These are phyloP conservation scores for mouse (Mus musculus) DNA, from an alignment of 2,113 vertebrate genomes.

Conservation along the genomic window DNA sequence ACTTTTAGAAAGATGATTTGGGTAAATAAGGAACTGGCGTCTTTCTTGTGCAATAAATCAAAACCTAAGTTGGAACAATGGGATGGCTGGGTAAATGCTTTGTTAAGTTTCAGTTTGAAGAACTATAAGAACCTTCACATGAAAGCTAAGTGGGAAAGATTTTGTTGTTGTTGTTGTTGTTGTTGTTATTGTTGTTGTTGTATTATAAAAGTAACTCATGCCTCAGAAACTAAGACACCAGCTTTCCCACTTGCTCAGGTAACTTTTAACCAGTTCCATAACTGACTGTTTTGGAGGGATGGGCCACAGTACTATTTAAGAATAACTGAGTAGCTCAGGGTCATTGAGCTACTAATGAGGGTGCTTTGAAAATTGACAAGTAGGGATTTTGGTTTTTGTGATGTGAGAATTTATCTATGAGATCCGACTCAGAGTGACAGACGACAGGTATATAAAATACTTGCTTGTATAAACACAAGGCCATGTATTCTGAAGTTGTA, in stretches of 20 bases:
- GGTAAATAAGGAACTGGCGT: neutral
- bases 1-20: neutral
- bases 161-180: neutral
- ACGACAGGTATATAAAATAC: neutral
- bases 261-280: neutral
- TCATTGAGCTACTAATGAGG: neutral
- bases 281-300: neutral
- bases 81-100: neutral
- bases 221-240: slow-evolving; percentile 12
- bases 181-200: neutral
- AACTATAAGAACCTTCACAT: neutral
- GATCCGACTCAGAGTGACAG: neutral
- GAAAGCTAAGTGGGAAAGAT: neutral
- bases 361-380: neutral
- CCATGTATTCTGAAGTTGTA: neutral
- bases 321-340: neutral
- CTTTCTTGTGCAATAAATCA: neutral
- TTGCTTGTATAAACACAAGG: neutral
- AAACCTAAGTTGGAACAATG: neutral
- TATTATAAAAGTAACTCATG: neutral
- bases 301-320: neutral
- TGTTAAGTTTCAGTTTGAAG: slow-evolving; percentile 5
- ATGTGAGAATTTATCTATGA: neutral
- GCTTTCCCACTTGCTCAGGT: neutral
- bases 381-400: neutral